These are phyloP conservation scores for Lithophane ornitopus DNA, from an alignment of 2,888 invertebrate genomes.

Conservation along the genomic window DNA sequence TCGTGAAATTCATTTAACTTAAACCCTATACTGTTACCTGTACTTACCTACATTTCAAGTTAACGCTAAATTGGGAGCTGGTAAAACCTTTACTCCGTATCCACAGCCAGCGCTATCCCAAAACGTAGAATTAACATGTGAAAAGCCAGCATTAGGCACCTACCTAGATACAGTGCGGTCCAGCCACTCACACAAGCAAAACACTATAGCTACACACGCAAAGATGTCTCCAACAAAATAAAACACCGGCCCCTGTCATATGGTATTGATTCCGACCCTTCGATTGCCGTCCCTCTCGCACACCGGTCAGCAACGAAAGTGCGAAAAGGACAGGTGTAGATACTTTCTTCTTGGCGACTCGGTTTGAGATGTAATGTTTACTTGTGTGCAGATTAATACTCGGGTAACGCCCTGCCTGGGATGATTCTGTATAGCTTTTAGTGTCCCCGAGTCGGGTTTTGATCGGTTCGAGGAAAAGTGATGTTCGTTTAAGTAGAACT, in stretches of 20 bases:
- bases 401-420: constrained; percentile 79
- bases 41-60: constrained; percentile 29
- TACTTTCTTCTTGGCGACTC: constrained; percentile 73
- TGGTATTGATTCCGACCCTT: constrained; percentile 87
- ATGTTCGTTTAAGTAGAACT: constrained; percentile 57
- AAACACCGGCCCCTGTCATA: constrained; percentile 85
- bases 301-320: constrained; percentile 69
- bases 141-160: constrained; percentile 60
- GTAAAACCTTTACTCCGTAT: constrained; percentile 28
- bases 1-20: constrained; percentile 31
- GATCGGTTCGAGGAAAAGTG: constrained; percentile 64
- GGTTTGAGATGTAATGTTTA: constrained; percentile 79
- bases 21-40: constrained; percentile 10
- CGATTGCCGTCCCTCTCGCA: constrained; percentile 72
- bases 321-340: constrained; percentile 75
- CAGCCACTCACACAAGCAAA: constrained; percentile 67
- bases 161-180: constrained; percentile 53
- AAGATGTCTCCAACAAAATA: constrained; percentile 86
- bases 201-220: constrained; percentile 64
- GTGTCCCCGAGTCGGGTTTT: constrained; percentile 60
- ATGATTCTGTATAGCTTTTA: constrained; percentile 65
- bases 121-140: constrained; percentile 63
- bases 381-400: constrained; percentile 81
- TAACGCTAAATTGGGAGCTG: constrained; percentile 25
- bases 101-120: constrained; percentile 41